phyloP scores from a whole-genome alignment of 2,113 vertebrate genomes.

The Lepus timidus region DNA sequence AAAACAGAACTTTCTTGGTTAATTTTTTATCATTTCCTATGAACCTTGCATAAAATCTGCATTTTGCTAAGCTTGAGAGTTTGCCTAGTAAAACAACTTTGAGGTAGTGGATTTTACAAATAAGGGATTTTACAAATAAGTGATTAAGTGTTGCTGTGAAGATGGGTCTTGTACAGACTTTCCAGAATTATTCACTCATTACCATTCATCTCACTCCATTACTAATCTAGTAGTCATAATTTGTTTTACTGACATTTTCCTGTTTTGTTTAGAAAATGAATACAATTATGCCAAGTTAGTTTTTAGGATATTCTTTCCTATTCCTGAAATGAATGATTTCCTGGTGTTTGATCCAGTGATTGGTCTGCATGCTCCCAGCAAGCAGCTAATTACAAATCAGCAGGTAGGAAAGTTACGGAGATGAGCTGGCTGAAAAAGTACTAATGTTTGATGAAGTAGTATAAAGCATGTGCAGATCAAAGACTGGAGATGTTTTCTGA shows the following conservation, averaged over 20 bases:
- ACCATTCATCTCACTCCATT: neutral
- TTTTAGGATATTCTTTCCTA: neutral
- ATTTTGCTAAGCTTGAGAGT: conserved; percentile 30
- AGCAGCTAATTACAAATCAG: neutral
- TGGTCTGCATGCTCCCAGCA: neutral
- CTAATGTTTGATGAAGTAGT: neutral
- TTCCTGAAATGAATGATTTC: neutral
- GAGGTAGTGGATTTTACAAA: neutral
- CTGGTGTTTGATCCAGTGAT: neutral
- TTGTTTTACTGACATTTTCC: conserved; percentile 12
- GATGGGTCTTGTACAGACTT: neutral
- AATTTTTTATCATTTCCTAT: neutral
- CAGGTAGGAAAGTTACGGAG: neutral
- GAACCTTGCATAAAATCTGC: neutral
- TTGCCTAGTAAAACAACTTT: conserved; percentile 20
- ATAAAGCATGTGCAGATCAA: neutral
- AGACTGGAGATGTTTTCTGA: conserved; percentile 1
- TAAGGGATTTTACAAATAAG: neutral
- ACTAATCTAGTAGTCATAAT: neutral
- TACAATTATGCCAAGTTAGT: neutral
- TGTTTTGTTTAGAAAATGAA: conserved; percentile 32
- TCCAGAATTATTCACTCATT: neutral
- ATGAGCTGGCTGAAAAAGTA: neutral
- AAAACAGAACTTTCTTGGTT: neutral
- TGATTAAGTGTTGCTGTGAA: neutral